Base-by-base conservation (phyloP, 2,113 vertebrate species). In the Xerus inauris region DNA sequence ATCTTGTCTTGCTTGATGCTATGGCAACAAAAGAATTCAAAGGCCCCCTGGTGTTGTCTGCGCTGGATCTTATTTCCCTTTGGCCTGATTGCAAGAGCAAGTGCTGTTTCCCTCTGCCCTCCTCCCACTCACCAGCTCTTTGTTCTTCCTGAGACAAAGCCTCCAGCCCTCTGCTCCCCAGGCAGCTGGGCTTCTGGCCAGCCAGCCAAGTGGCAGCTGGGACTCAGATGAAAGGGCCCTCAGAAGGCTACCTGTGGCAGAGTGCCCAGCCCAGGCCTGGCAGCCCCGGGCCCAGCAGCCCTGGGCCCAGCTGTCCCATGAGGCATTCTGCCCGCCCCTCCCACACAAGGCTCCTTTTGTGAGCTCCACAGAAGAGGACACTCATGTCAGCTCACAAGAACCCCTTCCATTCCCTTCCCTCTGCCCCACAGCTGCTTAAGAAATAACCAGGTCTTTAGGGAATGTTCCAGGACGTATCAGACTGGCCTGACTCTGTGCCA, bases 191-290 rank as follows among this genome's bases (percentile, higher is more conserved):
- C 96, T 89, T 67, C 9, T 6, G 47, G 96, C 97, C 97, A 98
- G 87, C 90, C 72, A 77, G 94, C 79, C 92, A 97, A 96, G 94
- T 81, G 95, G 87, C 97, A 98, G 97, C 96, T 97, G 97, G 94
- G 90, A 81, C 81, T 89, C 87, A 96, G 96, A 97, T 96, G 90
- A 97, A 98, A 98, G 84, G 64, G 85, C 73, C 75, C 64, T 96
- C 93, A 85, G 84, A 95, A 84, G 88, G 90, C 76, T 75, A 86
- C 65, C 84, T 79, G 47, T 97, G 97, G 97, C 96, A 42, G 47
- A 54, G 67, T 85, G 95, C 97, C 97, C 97, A 72, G 82, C 64
- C 26, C 87, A 92, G 93, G 71, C 87, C 82, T 91, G 89, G 96
- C 96, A 96, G 90, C 87, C 49, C 51, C 35, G n/a, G 93, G 69